Base-by-base conservation (phyloP, 2,113 vertebrate species). In the Pygoscelis antarcticus region DNA sequence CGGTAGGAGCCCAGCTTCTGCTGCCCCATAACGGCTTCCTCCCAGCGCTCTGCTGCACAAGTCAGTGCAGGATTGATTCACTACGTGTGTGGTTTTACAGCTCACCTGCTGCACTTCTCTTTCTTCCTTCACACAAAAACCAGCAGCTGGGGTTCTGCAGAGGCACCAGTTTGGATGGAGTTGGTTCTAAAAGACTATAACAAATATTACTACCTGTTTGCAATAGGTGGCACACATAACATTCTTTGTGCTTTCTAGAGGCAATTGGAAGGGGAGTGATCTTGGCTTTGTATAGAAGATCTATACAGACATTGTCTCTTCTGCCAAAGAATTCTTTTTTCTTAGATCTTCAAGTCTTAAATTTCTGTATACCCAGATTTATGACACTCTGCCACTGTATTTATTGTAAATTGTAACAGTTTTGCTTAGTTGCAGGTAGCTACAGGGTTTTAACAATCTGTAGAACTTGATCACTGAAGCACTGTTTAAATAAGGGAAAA, bases 1-100 rank as follows among this genome's bases (percentile, higher is more conserved):
- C 6, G 5, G 34, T 40, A 80, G 87, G 23, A 86, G 54, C 58
- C n/a, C 74, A 51, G 32, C 65, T 27, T 57, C 0, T 3, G n/a
- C 20, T 11, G 15, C 30, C 34, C 74, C 2, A 0, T 0, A 21
- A 16, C 0, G 0, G 21, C 11, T 51, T 68, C 76, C 13, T 91
- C 72, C 36, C 6, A 3, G 61, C 4, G 3, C 83, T 36, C 83
- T 25, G 40, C 57, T 8, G 40, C 75, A 29, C 52, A 10, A n/a
- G 32, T n/a, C 79, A 11, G 44, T 1, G 42, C 60, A 3, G 46
- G 22, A 64, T 4, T 9, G 16, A 25, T 71, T 30, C 47, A 0
- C 25, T 22, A 11, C 0, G 0, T 23, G 15, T 14, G 61, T 22
- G 75, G 16, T 74, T 90, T 78, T 26, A 3, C 42, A 38, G 26